phyloP scores from a whole-genome alignment of 2,888 invertebrate species.

The Norana najaformis region DNA sequence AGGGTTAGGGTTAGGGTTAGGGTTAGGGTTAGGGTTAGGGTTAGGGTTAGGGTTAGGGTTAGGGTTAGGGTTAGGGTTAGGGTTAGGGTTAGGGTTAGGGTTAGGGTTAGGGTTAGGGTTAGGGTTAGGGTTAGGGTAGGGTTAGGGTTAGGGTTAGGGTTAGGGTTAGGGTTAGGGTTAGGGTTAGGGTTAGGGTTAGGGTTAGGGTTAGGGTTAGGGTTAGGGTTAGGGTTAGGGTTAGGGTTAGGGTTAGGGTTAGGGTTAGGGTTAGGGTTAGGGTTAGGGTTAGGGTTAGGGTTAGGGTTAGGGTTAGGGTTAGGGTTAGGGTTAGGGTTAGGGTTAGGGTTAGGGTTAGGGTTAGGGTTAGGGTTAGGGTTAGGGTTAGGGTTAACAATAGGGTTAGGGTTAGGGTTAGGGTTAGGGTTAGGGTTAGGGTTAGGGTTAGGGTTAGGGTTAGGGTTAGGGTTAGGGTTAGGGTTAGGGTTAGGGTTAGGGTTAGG shows the following conservation, averaged over 20 bases:
- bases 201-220: conserved; percentile 42
- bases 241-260: conserved; percentile 46
- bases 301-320: conserved; percentile 42
- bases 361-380: conserved; percentile 46
- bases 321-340: conserved; percentile 43
- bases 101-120: conserved; percentile 36
- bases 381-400: conserved; percentile 42
- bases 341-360: conserved; percentile 43
- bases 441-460: conserved; percentile 43
- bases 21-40: conserved; percentile 42
- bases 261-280: conserved; percentile 45
- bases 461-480: conserved; percentile 43
- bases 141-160: conserved; percentile 32
- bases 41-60: conserved; percentile 41
- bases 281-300: conserved; percentile 43
- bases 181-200: conserved; percentile 42
- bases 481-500: conserved; percentile 43
- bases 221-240: conserved; percentile 41
- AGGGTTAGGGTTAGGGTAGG: no score
- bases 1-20: conserved; percentile 45
- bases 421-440: conserved; percentile 42
- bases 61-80: conserved; percentile 42
- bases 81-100: conserved; percentile 39
- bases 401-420: conserved; percentile 43
- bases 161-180: conserved; percentile 39